Conservation (phyloP, 2,797 vertebrate species). For the Darevskia mixta region DNA sequence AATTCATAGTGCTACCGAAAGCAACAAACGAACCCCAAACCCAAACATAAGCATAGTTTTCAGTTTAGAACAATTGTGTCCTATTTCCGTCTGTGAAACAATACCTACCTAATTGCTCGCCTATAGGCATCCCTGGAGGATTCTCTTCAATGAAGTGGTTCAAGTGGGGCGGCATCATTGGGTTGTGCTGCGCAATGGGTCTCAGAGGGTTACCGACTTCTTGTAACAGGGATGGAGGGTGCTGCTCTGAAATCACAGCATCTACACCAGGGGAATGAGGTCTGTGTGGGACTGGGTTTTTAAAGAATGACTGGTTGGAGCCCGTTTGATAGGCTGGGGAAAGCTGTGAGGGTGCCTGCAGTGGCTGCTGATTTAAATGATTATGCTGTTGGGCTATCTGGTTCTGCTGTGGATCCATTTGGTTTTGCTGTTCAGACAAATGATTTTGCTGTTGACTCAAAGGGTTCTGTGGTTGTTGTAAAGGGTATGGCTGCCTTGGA, state of each 20-base stretch:
- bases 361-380: conserved; percentile 80
- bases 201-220: conserved; percentile 87
- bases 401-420: conserved; percentile 83
- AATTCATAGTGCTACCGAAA: conserved; percentile 32
- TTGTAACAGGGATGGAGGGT: conserved; percentile 79
- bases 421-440: conserved; percentile 81
- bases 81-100: conserved; percentile 56
- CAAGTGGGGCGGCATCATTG: conserved; percentile 87
- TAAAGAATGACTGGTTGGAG: conserved; percentile 88
- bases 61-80: conserved; percentile 49
- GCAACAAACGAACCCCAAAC: neutral
- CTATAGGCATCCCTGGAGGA: conserved; percentile 84
- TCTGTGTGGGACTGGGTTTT: conserved; percentile 85
- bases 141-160: conserved; percentile 93
- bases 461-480: conserved; percentile 83
- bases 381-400: conserved; percentile 80
- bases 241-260: conserved; percentile 80
- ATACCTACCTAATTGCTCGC: conserved; percentile 90
- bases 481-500: conserved; percentile 87
- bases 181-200: conserved; percentile 83
- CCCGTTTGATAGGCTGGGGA: conserved; percentile 81
- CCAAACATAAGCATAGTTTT: conserved; percentile 49
- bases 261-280: conserved; percentile 91
- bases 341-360: conserved; percentile 78
- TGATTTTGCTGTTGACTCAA: conserved; percentile 84